Conservation (phyloP, 2,888 invertebrate species). For the Blastobasis lacticolella region DNA sequence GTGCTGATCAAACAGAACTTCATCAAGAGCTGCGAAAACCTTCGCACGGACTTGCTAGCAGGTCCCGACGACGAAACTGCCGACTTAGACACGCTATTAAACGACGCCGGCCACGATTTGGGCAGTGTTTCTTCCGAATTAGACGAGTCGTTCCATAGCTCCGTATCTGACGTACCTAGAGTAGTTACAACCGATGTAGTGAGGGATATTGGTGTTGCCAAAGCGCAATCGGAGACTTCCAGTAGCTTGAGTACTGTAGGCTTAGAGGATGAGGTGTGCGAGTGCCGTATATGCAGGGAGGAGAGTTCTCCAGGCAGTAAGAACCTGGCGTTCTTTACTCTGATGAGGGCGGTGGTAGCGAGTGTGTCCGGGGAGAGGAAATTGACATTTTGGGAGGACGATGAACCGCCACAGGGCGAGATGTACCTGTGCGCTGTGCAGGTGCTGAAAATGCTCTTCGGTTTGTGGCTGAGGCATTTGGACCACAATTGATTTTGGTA, state of each 20-base stretch:
- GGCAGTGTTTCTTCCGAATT: constrained; percentile 17
- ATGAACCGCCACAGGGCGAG: constrained; percentile 48
- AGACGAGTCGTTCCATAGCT: background rate
- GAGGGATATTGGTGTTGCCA: constrained; percentile 23
- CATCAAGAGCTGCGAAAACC: constrained; percentile 42
- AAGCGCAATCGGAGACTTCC: constrained; percentile 15
- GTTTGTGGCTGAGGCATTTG: constrained; percentile 64
- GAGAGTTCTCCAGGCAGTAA: constrained; percentile 12
- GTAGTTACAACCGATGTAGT: constrained; percentile 14
- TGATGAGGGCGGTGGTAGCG: constrained; percentile 42
- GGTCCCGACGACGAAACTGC: constrained; percentile 16
- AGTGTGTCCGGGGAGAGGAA: constrained; percentile 42
- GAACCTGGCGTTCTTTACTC: constrained; percentile 36
- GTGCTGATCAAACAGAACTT: constrained; percentile 37
- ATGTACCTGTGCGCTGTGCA: constrained; percentile 57
- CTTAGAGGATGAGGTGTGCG: constrained; percentile 31
- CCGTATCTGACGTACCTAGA: constrained; percentile 1
- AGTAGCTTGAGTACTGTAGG: constrained; percentile 44
- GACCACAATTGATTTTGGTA: constrained; percentile 40
- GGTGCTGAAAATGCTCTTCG: constrained; percentile 57
- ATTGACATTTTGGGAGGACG: constrained; percentile 49
- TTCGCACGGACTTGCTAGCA: constrained; percentile 18
- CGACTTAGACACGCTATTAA: constrained; percentile 13
- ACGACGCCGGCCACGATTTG: constrained; percentile 14
- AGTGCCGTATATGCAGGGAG: constrained; percentile 59